phyloP scores from a whole-genome alignment of 2,797 vertebrate species.

The Sebastes kiyomatsui region DNA sequence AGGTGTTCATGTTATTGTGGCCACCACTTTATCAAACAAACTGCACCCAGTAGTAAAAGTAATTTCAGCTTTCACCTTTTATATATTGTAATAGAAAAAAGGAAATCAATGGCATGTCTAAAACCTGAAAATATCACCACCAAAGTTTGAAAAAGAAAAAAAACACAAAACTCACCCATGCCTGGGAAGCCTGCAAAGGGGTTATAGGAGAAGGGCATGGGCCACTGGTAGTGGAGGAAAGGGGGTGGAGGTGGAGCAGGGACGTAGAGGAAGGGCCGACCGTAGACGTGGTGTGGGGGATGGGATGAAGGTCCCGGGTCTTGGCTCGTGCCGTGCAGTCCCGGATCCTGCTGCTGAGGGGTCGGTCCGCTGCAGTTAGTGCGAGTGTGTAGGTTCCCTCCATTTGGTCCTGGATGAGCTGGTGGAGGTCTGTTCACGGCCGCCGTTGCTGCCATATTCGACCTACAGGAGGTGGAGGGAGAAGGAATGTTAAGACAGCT shows the following conservation, averaged over 20 bases:
- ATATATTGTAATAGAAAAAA: neutral
- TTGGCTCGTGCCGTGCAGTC: conserved; percentile 5
- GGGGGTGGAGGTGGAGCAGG: conserved; percentile 51
- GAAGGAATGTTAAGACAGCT: neutral
- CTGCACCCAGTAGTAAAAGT: neutral
- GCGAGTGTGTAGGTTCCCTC: neutral
- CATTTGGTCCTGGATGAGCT: conserved; percentile 16
- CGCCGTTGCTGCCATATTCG: conserved; percentile 43
- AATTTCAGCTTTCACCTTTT: neutral
- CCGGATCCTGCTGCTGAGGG: conserved; percentile 26
- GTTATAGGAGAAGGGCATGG: conserved; percentile 66
- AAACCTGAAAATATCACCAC: neutral
- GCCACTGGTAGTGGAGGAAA: conserved; percentile 71
- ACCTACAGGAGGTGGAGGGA: neutral
- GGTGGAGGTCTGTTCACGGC: neutral
- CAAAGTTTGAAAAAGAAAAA: neutral
- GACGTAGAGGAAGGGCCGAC: conserved; percentile 53
- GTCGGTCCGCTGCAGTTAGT: neutral
- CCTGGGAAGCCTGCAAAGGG: conserved; percentile 62
- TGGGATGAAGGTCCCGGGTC: conserved; percentile 21
- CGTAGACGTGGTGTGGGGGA: neutral
- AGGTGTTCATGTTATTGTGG: neutral
- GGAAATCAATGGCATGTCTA: no score
- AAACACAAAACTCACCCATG: conserved; percentile 55
- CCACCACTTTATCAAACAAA: neutral